Evolutionary conservation across 1,140 invertebrate species (phyloP).

Genomic region (Caerostris darwini): DNA sequence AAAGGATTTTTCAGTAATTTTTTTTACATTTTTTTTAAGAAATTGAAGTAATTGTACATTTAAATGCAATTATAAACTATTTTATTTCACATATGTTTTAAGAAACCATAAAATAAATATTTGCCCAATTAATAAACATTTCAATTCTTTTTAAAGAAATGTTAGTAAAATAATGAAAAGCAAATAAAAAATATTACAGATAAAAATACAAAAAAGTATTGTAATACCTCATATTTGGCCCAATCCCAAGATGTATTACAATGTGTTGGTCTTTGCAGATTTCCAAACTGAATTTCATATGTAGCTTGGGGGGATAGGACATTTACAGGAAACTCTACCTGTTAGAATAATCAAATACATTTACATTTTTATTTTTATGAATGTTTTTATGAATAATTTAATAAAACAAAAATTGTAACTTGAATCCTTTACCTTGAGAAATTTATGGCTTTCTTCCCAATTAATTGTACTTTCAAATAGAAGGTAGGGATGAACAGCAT

Average conservation of each 20-base stretch:
- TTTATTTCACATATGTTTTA: no score
- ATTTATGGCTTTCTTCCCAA: slow-evolving; percentile 84
- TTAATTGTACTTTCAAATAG: slow-evolving; percentile 82
- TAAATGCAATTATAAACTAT: no score
- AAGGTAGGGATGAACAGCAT: slow-evolving; percentile 83
- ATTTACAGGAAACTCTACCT: slow-evolving; percentile 83
- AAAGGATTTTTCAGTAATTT: no score
- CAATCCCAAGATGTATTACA: slow-evolving; percentile 85
- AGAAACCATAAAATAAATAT: background rate
- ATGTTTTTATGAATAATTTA: background rate
- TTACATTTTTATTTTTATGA: background rate
- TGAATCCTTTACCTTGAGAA: slow-evolving; percentile 82
- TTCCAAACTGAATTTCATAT: slow-evolving; percentile 84
- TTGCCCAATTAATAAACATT: background rate
- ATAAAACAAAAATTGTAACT: background rate
- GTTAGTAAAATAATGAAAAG: background rate
- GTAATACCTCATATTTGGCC: slow-evolving; percentile 83
- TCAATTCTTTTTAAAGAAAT: background rate
- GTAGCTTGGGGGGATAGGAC: slow-evolving; percentile 81
- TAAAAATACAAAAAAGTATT: background rate
- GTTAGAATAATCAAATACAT: slow-evolving; percentile 22
- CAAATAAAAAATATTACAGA: background rate
- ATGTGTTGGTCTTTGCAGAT: slow-evolving; percentile 83
- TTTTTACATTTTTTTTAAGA: no score
- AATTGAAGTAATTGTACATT: no score